Conservation (phyloP, 2,888 invertebrate genomes). For the Eilema sororculum region DNA sequence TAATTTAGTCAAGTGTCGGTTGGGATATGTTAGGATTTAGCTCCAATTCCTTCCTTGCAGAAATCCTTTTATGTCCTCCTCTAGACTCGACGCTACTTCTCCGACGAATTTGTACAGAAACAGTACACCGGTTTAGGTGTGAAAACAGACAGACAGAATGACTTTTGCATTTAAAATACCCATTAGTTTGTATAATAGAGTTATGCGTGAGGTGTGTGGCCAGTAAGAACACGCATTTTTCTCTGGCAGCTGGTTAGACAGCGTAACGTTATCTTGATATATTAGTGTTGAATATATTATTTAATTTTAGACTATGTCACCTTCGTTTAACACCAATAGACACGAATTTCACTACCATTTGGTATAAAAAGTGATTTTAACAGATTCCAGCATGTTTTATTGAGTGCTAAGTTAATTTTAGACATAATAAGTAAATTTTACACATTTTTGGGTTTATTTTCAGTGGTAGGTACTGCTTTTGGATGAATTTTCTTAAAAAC, state of each 20-base stretch:
- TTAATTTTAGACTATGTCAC: not conserved
- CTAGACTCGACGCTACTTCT: no score
- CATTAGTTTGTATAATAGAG: not conserved
- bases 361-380: not conserved
- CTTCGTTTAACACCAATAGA: not conserved
- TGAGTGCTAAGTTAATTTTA: not conserved
- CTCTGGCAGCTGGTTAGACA: not conserved
- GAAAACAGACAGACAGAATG: not conserved
- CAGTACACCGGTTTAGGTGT: not conserved
- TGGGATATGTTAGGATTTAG: no score
- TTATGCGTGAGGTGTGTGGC: constrained; percentile 9
- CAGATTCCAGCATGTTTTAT: not conserved
- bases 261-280: not conserved
- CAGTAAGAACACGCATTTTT: not conserved
- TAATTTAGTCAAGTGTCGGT: no score
- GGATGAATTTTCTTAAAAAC: no score
- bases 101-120: no score
- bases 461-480: no score
- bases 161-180: not conserved
- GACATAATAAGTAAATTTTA: no score
- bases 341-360: not conserved
- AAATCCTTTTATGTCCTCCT: no score
- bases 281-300: not conserved
- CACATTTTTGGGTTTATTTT: no score
- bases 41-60: no score